Base-by-base conservation (phyloP, 2,888 invertebrate genomes). In the Spisula subtruncata region DNA sequence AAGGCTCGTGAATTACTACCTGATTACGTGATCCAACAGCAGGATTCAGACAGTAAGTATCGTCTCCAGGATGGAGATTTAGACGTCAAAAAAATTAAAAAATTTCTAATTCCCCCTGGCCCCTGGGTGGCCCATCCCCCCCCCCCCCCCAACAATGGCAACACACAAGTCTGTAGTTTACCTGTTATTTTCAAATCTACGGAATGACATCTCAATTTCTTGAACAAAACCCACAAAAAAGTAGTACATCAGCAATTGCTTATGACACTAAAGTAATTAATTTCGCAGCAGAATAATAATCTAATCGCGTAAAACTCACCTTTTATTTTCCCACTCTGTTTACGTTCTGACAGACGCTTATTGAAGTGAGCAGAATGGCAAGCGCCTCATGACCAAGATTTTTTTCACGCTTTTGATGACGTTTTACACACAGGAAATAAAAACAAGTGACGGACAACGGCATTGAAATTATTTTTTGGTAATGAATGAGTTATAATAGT, bases 381-480 rank as follows among this genome's bases (percentile, higher is more conserved):
- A 85, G 46, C 83, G 83, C 25, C 41, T 83, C 32, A 20, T 6
- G 41, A 83, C 25, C 41, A 16, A 8, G 66, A 60, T 10, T 60
- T 60, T 60, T 66, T 25, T 20, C 25, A 25, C 60, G n/a, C 25
- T 75, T 75, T 18, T 75, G 75, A 75, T 85, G 84, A 85, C 84
- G 84, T 85, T 75, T 75, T 85, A 25, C 84, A 29, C 84, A 85
- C 48, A 48, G 83, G 41, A 60, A 41, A n/a, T 56, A 46, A 71
- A 35, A 80, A 81, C 71, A 51, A 48, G 25, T 18, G 32, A 75
- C 25, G 25, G 25, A 66, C 25, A 66, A 25, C n/a, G 5, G 12
- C 12, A 66, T 25, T 10, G 25, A 6, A 10, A 25, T 4, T 0
- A 12, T 0, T 25, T 25, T 25, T 66, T n/a, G 60, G n/a, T 25